Evolutionary conservation across 2,113 vertebrate species (phyloP).

Genomic region (Scomber scombrus): DNA sequence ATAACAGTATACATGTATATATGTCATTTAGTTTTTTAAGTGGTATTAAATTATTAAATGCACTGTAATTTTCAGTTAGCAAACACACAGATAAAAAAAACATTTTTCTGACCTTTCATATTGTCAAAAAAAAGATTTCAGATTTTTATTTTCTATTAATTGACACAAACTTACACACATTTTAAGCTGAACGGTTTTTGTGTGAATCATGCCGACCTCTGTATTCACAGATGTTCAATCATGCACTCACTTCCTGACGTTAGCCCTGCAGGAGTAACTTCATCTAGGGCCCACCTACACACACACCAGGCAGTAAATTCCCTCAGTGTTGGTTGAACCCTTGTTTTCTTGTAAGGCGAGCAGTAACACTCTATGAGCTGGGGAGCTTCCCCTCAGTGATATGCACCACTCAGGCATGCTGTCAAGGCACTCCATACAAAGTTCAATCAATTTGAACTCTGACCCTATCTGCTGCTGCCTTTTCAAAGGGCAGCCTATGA

Average conservation of each 20-base stretch:
- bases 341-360: conserved; percentile 15
- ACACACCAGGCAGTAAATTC: not conserved
- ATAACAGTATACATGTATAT: too few species aligned
- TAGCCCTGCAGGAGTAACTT: not conserved
- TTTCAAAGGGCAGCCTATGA: conserved; percentile 33
- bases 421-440: not conserved
- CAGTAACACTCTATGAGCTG: not conserved
- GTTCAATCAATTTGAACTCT: conserved; percentile 53
- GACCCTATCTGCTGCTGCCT: conserved; percentile 29
- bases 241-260: not conserved
- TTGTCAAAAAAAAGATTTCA: too few species aligned
- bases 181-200: too few species aligned
- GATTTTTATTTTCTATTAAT: too few species aligned
- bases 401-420: not conserved
- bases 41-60: too few species aligned
- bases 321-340: not conserved
- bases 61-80: too few species aligned
- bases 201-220: too few species aligned
- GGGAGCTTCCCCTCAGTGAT: conserved; percentile 1
- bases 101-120: not conserved
- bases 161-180: not conserved
- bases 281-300: not conserved
- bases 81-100: too few species aligned
- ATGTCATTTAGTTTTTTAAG: too few species aligned
- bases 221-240: not conserved